These are phyloP conservation scores for Notechis scutatus DNA, from an alignment of 2,113 vertebrate species.

Conservation along the genomic window DNA sequence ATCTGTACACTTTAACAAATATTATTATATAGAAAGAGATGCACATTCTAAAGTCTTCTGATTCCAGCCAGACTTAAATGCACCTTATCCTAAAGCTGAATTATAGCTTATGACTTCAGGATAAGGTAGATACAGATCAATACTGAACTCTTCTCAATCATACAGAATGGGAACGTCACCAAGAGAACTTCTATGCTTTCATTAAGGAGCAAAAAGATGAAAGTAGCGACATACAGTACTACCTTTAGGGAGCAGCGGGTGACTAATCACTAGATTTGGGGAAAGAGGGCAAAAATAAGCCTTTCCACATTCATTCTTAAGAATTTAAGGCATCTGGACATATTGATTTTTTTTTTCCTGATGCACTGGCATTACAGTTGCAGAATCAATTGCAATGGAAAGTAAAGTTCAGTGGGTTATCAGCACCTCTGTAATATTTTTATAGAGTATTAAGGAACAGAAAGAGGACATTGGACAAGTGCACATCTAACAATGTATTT, in stretches of 20 bases:
- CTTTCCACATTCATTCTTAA: neutral
- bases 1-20: neutral
- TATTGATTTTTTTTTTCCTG: neutral
- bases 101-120: neutral
- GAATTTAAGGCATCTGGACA: neutral
- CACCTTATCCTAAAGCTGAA: neutral
- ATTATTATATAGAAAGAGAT: neutral
- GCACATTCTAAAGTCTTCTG: neutral
- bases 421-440: neutral
- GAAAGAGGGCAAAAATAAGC: neutral
- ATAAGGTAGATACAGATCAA: neutral
- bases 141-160: neutral
- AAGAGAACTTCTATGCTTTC: neutral
- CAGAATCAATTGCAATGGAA: neutral
- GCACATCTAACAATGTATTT: neutral
- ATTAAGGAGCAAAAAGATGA: neutral
- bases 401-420: neutral
- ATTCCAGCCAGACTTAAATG: neutral
- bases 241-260: neutral
- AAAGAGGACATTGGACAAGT: neutral
- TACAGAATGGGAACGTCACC: neutral
- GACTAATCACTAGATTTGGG: neutral
- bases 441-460: neutral
- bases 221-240: neutral
- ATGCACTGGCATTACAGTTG: neutral